phyloP scores from a whole-genome alignment of 2,113 vertebrate genomes.

The Dasyprocta punctata region DNA sequence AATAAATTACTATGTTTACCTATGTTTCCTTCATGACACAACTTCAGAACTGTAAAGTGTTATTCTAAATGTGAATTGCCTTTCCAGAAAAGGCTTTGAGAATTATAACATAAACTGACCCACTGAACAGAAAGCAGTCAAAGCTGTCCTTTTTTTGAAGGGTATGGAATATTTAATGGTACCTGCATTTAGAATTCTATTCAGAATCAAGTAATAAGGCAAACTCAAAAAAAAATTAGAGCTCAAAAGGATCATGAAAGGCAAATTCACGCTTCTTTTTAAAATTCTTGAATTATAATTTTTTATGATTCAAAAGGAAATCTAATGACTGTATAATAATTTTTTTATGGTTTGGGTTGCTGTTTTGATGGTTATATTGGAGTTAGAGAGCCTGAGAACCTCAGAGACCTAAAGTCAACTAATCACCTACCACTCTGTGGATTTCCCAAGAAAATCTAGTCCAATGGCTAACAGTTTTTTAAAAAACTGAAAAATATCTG shows the following conservation, averaged over 20 bases:
- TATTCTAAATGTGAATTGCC: background rate
- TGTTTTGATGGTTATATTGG: background rate
- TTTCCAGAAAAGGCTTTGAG: background rate
- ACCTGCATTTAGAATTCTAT: slow-evolving; percentile 5
- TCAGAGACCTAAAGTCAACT: background rate
- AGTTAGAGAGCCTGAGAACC: background rate
- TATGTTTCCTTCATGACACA: background rate
- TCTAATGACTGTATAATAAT: background rate
- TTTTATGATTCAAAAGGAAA: slow-evolving; percentile 44
- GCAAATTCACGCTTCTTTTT: background rate
- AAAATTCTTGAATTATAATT: background rate
- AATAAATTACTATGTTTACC: background rate
- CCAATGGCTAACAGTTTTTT: background rate
- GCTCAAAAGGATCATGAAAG: background rate
- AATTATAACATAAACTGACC: background rate
- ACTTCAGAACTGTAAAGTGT: background rate
- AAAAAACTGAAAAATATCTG: background rate
- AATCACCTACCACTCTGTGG: background rate
- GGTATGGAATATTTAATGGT: background rate
- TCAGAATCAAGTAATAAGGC: slow-evolving; percentile 9
- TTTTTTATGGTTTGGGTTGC: background rate
- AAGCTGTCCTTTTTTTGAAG: background rate
- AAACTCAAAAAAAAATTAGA: slow-evolving; percentile 48
- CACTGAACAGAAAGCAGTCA: background rate
- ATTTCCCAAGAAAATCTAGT: background rate